Evolutionary conservation across 2,797 vertebrate species (phyloP).

Genomic region (Trichosurus vulpecula): DNA sequence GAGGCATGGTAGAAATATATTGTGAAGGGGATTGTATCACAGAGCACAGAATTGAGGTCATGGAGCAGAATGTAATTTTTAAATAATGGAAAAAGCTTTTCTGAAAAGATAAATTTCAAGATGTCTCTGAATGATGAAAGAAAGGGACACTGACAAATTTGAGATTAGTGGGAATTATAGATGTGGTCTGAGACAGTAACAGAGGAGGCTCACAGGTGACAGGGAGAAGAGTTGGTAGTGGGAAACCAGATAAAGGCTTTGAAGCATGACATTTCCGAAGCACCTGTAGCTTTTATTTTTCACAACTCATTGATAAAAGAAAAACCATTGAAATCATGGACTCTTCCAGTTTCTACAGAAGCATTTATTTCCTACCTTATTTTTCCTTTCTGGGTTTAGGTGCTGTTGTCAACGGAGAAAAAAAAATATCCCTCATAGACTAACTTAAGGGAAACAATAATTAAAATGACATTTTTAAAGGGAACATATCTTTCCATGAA

Average conservation of each 20-base stretch:
- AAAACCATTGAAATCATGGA: not conserved
- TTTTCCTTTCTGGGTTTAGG: conserved; percentile 22
- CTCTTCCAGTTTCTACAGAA: conserved; percentile 17
- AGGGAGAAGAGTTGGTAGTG: not conserved
- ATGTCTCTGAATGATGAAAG: conserved; percentile 32
- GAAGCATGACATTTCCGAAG: not conserved
- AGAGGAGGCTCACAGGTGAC: not conserved
- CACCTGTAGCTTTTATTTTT: not conserved
- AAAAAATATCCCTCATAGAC: not conserved
- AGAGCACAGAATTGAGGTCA: not conserved
- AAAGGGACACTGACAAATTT: conserved; percentile 13
- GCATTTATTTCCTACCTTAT: not conserved
- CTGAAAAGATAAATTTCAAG: conserved; percentile 13
- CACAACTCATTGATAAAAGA: conserved; percentile 3
- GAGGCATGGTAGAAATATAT: not conserved
- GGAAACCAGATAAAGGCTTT: not conserved
- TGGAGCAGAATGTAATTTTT: not conserved
- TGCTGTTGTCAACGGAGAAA: not conserved
- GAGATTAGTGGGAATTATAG: not conserved
- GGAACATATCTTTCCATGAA: not conserved
- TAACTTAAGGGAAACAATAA: not conserved
- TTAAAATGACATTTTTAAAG: conserved; percentile 8
- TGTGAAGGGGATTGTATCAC: not conserved
- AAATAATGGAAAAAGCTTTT: conserved; percentile 8
- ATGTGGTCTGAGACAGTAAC: not conserved